Percentiles rank a stretch among this genome's conserved stretches.
phyloP scores from a whole-genome alignment of 1,140 invertebrate species.

The Zaprionus camerounensis region DNA sequence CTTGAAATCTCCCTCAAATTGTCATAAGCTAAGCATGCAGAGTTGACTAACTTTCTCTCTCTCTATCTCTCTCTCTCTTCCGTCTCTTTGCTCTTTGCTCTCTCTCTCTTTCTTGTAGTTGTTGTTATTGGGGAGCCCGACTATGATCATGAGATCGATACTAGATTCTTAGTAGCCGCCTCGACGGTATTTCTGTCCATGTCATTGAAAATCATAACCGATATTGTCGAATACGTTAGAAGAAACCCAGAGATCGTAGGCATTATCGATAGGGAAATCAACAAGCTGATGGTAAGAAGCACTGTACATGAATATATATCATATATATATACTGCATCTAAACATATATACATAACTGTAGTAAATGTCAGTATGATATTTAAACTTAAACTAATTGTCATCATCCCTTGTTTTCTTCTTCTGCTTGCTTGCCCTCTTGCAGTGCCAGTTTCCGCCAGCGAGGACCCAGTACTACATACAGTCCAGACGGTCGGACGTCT shows the following conservation, averaged over 20 bases:
- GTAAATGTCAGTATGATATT: background rate
- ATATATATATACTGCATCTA: background rate
- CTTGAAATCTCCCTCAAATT: background rate
- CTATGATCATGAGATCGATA: constrained; percentile 76
- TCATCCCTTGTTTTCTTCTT: background rate
- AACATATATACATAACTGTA: background rate
- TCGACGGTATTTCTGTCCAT: constrained; percentile 83
- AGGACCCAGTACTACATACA: constrained; percentile 88
- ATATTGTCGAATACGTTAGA: constrained; percentile 83
- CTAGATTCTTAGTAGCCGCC: constrained; percentile 83
- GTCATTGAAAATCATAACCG: constrained; percentile 81
- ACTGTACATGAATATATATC: background rate
- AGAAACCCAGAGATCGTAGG: constrained; percentile 80
- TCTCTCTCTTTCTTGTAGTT: constrained; percentile 51
- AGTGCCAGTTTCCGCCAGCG: constrained; percentile 86
- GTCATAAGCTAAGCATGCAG: constrained; percentile 18
- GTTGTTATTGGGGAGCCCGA: constrained; percentile 73
- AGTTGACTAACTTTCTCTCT: constrained; percentile 55
- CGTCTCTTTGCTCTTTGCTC: constrained; percentile 25
- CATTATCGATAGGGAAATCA: constrained; percentile 83
- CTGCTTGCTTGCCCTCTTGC: background rate
- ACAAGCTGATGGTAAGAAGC: constrained; percentile 80
- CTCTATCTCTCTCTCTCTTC: constrained; percentile 48
- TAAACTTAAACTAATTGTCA: background rate
- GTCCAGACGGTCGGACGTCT: constrained; percentile 89